These are phyloP conservation scores for Delia radicum DNA, from an alignment of 1,140 invertebrate species.

Conservation along the genomic window DNA sequence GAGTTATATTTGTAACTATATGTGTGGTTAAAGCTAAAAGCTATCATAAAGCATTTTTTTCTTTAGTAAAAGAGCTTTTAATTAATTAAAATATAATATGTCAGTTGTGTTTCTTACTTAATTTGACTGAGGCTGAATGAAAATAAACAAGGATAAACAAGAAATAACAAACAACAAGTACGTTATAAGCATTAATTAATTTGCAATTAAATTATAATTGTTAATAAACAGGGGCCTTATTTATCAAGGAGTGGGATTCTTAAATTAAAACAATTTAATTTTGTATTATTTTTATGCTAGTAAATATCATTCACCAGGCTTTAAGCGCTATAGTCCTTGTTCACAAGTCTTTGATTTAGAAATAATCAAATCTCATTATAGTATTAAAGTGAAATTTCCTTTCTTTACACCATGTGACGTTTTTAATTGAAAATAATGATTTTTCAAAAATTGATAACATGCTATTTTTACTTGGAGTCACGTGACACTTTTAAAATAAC, in stretches of 20 bases:
- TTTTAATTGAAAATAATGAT: slow-evolving; percentile 19
- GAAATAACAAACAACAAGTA: background rate
- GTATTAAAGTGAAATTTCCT: background rate
- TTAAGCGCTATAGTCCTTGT: no score
- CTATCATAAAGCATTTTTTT: background rate
- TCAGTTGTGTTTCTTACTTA: background rate
- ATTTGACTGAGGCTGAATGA: background rate
- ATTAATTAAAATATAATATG: background rate
- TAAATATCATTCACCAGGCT: background rate
- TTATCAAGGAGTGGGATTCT: no score
- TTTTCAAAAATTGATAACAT: slow-evolving; percentile 11
- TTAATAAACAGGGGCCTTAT: no score
- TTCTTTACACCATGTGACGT: background rate
- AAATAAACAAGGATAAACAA: background rate
- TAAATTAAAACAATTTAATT: background rate
- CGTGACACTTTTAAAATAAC: background rate
- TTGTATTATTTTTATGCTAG: no score
- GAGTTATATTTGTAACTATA: no score
- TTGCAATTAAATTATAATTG: slow-evolving; percentile 2
- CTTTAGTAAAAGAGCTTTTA: background rate
- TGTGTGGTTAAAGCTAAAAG: background rate
- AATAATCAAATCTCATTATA: background rate
- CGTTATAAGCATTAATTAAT: background rate
- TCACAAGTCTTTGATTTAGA: no score
- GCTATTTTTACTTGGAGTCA: slow-evolving; percentile 6